Conservation (phyloP, 2,113 vertebrate genomes). For the Morone chrysops region DNA sequence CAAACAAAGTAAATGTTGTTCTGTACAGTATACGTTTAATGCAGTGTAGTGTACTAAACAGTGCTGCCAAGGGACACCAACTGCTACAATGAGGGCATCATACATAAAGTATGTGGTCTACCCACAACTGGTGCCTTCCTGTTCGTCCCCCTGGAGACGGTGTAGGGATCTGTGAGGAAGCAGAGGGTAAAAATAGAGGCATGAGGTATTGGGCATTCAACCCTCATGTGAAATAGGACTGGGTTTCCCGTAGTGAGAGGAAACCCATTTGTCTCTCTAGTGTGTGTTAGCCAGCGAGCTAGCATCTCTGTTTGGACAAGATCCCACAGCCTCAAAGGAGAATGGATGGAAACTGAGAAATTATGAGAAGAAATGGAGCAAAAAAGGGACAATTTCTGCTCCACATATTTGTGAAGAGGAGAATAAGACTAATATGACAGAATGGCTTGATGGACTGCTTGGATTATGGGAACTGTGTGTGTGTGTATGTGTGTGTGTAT, state of each 20-base stretch:
- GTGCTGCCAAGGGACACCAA: constrained; percentile 17
- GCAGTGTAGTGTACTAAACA: background rate
- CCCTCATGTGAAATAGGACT: constrained; percentile 51
- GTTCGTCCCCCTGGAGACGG: constrained; percentile 54
- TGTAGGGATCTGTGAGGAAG: constrained; percentile 36
- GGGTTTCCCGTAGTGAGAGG: constrained; percentile 44
- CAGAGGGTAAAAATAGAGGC: constrained; percentile 68
- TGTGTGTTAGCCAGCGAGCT: constrained; percentile 31
- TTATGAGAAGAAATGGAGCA: constrained; percentile 9
- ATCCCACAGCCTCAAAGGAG: constrained; percentile 46
- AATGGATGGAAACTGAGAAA: constrained; percentile 27
- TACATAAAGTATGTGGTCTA: constrained; percentile 3
- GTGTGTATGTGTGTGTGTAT: no score
- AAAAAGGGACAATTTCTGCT: constrained; percentile 23
- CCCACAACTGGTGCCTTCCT: constrained; percentile 33
- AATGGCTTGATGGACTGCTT: constrained; percentile 30
- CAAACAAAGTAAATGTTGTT: constrained; percentile 10
- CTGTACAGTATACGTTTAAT: background rate
- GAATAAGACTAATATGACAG: constrained; percentile 11
- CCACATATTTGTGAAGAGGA: constrained; percentile 33
- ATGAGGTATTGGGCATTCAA: constrained; percentile 36
- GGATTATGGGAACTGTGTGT: background rate
- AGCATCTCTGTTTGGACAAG: constrained; percentile 52
- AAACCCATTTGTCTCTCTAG: constrained; percentile 62
- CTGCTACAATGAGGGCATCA: constrained; percentile 42